These are phyloP conservation scores for Bellardia pandia DNA, from an alignment of 2,888 invertebrate genomes.

Conservation along the genomic window DNA sequence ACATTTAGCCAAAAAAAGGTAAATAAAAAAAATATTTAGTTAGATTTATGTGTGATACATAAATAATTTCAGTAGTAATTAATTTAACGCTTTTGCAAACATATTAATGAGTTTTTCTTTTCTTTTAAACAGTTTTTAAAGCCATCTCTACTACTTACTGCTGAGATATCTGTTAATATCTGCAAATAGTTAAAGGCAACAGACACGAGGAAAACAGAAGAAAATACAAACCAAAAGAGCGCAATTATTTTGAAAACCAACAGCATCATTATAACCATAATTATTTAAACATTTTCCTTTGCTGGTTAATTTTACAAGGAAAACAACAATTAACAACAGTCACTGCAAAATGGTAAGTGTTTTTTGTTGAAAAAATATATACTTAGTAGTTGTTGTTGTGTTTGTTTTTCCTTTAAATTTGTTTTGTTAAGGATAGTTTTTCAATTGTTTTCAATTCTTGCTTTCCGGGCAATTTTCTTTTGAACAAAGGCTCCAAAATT, in stretches of 20 bases:
- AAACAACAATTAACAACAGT: slow-evolving; percentile 28
- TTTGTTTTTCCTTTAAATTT: no score
- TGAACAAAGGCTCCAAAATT: no score
- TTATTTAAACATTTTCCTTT: slow-evolving; percentile 1
- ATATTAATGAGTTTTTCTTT: neutral
- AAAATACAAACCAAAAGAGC: slow-evolving; percentile 23
- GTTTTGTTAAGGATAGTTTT: no score
- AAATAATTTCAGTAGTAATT: neutral
- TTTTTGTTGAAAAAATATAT: neutral
- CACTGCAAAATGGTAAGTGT: slow-evolving; percentile 65
- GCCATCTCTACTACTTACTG: neutral
- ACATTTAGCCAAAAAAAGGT: slow-evolving; percentile 25
- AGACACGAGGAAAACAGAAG: neutral
- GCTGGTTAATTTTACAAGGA: slow-evolving; percentile 22
- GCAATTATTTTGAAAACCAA: slow-evolving; percentile 13
- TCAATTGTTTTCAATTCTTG: no score
- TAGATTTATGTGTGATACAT: slow-evolving; percentile 37
- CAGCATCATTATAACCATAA: neutral
- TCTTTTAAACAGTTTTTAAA: slow-evolving; percentile 6
- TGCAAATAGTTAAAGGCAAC: neutral
- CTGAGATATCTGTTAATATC: neutral
- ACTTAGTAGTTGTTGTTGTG: neutral
- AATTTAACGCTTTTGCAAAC: neutral
- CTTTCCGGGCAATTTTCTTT: no score
- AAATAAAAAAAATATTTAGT: neutral